Evolutionary conservation across 2,797 vertebrate genomes (phyloP).

Genomic region (Sebastes goodei): DNA sequence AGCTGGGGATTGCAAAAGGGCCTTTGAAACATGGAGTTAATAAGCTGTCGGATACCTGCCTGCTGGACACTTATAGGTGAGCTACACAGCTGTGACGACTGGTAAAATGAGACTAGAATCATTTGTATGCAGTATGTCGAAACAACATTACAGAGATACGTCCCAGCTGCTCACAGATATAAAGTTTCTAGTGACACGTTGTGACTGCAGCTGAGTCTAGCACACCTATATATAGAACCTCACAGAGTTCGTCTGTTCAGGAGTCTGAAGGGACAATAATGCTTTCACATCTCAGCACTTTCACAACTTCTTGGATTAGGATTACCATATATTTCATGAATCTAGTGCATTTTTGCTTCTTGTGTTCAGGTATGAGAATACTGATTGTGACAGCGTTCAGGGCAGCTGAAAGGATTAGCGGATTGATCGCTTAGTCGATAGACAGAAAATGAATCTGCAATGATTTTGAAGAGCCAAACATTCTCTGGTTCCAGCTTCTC

Average conservation of each 20-base stretch:
- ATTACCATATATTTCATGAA: conserved; percentile 12
- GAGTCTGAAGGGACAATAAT: not conserved
- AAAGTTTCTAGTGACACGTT: conserved; percentile 5
- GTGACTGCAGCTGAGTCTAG: conserved; percentile 11
- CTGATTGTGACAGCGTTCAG: not conserved
- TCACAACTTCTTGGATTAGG: conserved; percentile 6
- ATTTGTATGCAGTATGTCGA: not conserved
- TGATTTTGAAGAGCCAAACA: not conserved
- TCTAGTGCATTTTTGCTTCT: not conserved
- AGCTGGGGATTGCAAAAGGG: not conserved
- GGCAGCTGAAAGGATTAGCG: not conserved
- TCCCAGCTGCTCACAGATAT: not conserved
- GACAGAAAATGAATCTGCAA: not conserved
- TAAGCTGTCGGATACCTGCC: not conserved
- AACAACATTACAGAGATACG: conserved; percentile 3
- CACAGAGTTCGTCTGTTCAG: not conserved
- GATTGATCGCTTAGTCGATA: not conserved
- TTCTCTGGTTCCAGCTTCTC: not conserved
- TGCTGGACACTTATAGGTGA: not conserved
- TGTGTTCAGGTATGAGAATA: not conserved
- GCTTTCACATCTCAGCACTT: conserved; percentile 4
- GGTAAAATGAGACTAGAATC: not conserved
- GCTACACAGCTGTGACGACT: not conserved
- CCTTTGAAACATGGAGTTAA: conserved; percentile 4
- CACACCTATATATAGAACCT: conserved; percentile 22